Base-by-base conservation (phyloP, 1,140 invertebrate species). In the Drosophila mayri region DNA sequence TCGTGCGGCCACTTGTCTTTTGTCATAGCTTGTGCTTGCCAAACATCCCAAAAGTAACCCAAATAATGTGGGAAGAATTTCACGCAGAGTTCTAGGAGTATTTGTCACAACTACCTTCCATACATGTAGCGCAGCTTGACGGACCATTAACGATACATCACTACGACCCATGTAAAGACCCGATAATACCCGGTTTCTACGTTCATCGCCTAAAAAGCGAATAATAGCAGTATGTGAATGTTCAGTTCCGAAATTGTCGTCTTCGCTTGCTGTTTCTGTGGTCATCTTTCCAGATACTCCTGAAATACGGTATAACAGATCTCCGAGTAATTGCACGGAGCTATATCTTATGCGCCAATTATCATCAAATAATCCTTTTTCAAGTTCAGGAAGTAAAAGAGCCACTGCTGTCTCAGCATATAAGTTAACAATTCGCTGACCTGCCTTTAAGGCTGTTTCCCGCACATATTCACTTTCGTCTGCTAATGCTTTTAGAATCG, bases 401-500 rank as follows among this genome's bases (percentile, higher is more conserved):
- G 97, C 96, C 54, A 99, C 99, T 4, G 99, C 98, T 4, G 98
- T 98, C 73, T 99, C 98, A 1, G 98, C 98, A 93, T 99, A 99
- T 68, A 98, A 94, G 62, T 97, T 98, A 0, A 99, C 99, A 65
- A 99, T 99, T 55, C 98, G 93, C 93, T 99, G 99, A 18, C 99
- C 99, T 35, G 99, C 99, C 90, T 97, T 96, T 11, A 99, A 93
- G 0, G 99, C 98, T 0, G 99, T 99, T 78, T 99, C 99, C 49
- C 99, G 94, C 0, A 99, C 98, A 94, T 98, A 99, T 93, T 99
- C 99, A 93, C 98, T 99, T 94, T 99, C 99, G 94, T 99, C 99
- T 8, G 99, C 98, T 28, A 99, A 94, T 12, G 98, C 99, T 93
- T 99, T 98, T 12, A 99, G 93, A 83, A 99, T 99, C 1, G 99